Base-by-base conservation (phyloP, 2,888 invertebrate genomes). In the Steromphala cineraria region DNA sequence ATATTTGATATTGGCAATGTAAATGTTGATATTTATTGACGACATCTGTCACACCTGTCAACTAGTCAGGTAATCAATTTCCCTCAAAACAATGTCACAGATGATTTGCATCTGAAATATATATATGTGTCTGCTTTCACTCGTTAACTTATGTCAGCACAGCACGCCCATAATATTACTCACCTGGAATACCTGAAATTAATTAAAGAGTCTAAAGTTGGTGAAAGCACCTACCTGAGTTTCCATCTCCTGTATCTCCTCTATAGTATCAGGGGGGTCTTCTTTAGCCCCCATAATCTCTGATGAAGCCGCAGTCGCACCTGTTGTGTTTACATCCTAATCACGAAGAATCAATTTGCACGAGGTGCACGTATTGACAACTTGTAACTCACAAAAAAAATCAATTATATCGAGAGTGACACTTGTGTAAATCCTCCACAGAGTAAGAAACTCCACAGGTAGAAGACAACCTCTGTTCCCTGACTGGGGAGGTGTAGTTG, bases 241-340 rank as follows among this genome's bases (percentile, higher is more conserved):
- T 71, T 88, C 88, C 82, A 87, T 82, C 46, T 87, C 88, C 40
- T 84, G 85, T 5, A 88, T 85, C 24, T 88, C 88, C 40, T 88
- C 88, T 75, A 88, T 85, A 2, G 85, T 81, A 75, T 86, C 86
- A 0, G 86, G 87, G 19, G 83, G 83, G 76, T 88, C 85, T 56
- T 87, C 87, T 62, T 85, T 85, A 15, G 85, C 82, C 15, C 87
- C 88, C 86, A 85, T 87, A 19, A 13, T 67, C 17, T 7, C 13
- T 15, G 1, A 10, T 21, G 21, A 13, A 31, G 21, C 53, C 17
- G 31, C n/a, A 77, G 62, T 19, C 3, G 24, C 62, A 62, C 62
- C 62, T 62, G 62, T 13, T 15, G 28, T 62, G 62, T 62, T 62
- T 62, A 62, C 62, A 62, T 62, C 62, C 62, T 62, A 28, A 24